phyloP scores from a whole-genome alignment of 1,140 invertebrate species.

The Mamestra configurata region DNA sequence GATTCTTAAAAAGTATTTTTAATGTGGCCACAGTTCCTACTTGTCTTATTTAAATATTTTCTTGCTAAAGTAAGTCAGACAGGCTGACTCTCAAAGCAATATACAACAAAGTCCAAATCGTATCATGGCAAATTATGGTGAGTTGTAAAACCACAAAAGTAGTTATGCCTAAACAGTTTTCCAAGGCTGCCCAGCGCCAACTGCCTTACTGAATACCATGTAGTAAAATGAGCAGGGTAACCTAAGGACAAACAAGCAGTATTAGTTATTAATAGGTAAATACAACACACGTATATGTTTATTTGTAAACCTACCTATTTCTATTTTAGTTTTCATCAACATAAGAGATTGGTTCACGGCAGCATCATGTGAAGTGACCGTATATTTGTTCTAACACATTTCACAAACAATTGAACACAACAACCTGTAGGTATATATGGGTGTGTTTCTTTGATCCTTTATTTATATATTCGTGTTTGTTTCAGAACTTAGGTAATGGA shows the following conservation, averaged over 20 bases:
- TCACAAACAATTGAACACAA: slow-evolving; percentile 27
- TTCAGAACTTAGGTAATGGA: not conserved
- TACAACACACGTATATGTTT: slow-evolving; percentile 25
- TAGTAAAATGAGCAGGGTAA: not conserved
- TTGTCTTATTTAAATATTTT: too few species aligned
- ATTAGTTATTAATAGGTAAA: not conserved
- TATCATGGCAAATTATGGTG: too few species aligned
- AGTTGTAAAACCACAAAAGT: too few species aligned
- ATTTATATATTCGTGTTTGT: slow-evolving; percentile 22
- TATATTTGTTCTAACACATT: slow-evolving; percentile 23
- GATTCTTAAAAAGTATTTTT: too few species aligned
- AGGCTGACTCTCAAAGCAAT: too few species aligned
- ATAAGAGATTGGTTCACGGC: not conserved
- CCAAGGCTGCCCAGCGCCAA: too few species aligned
- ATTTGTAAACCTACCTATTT: slow-evolving; percentile 5
- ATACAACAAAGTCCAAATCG: too few species aligned
- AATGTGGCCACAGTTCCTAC: too few species aligned
- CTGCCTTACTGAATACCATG: too few species aligned
- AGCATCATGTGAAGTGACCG: not conserved
- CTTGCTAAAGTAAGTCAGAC: too few species aligned
- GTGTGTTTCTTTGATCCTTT: slow-evolving; percentile 31
- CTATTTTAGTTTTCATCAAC: slow-evolving; percentile 34
- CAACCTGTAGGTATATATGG: slow-evolving; percentile 4
- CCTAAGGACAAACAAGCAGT: not conserved
- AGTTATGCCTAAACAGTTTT: too few species aligned